A percentile compares a stretch with the other conserved stretches of the same genome.
phyloP scores from a whole-genome alignment of 2,797 vertebrate species.

The Notoglanidium macrostoma region DNA sequence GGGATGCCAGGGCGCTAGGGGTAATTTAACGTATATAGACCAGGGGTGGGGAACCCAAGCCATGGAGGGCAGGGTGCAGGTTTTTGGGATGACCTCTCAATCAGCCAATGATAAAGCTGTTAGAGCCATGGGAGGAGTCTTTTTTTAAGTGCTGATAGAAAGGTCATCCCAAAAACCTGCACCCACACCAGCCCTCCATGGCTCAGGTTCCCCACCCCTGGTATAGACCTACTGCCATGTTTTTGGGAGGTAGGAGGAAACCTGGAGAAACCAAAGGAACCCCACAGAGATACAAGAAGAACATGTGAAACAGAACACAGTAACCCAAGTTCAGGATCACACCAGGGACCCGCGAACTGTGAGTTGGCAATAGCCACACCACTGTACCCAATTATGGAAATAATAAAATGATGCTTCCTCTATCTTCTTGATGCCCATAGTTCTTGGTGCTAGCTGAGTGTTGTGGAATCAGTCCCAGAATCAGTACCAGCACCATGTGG shows the following conservation, averaged over 20 bases:
- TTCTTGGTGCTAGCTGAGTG: neutral
- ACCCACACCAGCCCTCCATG: too few species aligned
- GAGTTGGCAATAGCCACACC: too few species aligned
- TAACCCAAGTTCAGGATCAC: neutral
- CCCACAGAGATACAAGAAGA: neutral
- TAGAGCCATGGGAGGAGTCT: too few species aligned
- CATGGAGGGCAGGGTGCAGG: too few species aligned
- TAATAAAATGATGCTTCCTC: neutral
- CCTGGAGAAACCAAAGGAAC: neutral
- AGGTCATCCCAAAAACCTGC: too few species aligned
- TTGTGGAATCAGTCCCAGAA: neutral
- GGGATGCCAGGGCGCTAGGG: too few species aligned
- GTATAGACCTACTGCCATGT: neutral
- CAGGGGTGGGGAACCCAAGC: too few species aligned
- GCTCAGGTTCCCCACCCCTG: too few species aligned
- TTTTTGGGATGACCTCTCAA: too few species aligned
- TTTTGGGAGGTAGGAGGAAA: neutral
- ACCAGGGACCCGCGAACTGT: neutral
- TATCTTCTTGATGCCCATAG: neutral
- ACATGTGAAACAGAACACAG: too few species aligned
- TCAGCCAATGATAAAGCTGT: too few species aligned
- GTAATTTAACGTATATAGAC: neutral
- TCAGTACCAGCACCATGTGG: neutral
- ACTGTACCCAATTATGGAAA: neutral
- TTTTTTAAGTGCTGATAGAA: too few species aligned